Evolutionary conservation across 2,113 vertebrate genomes (phyloP).

Genomic region (Chiloscyllium plagiosum): DNA sequence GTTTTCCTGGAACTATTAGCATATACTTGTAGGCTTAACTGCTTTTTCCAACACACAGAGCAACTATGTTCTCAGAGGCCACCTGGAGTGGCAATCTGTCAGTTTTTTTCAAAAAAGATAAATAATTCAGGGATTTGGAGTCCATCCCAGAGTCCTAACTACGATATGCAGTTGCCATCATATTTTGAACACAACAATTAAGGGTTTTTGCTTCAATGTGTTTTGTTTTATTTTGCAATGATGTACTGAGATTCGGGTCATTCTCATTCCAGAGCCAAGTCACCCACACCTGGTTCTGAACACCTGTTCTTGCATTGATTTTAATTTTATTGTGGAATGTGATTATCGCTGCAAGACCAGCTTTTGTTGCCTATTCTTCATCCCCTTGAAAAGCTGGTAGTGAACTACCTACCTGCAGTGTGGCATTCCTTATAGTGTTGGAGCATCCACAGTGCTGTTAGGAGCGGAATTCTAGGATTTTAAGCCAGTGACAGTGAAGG

Average conservation of each 20-base stretch:
- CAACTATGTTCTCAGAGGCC: not conserved
- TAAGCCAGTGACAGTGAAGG: not conserved
- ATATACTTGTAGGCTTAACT: slow-evolving; percentile 10
- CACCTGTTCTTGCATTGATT: not conserved
- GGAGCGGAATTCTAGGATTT: not conserved
- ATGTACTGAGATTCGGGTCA: not conserved
- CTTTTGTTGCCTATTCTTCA: not conserved
- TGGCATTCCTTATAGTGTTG: not conserved
- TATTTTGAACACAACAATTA: not conserved
- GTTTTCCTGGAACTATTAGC: not conserved
- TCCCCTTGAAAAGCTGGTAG: not conserved
- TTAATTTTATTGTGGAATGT: not conserved
- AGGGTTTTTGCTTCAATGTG: not conserved
- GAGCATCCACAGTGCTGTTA: too few species aligned
- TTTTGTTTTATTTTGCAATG: too few species aligned
- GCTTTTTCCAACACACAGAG: not conserved
- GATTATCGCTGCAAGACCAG: not conserved
- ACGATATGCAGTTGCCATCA: not conserved
- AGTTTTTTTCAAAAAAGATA: not conserved
- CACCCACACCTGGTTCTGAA: not conserved
- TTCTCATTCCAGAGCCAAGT: not conserved
- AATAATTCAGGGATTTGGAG: not conserved
- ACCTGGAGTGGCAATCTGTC: not conserved
- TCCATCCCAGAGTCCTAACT: not conserved
- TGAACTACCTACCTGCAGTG: too few species aligned